Base-by-base conservation (phyloP, 92 coral and sea anemone species). In the Plumapathes pennacea region DNA sequence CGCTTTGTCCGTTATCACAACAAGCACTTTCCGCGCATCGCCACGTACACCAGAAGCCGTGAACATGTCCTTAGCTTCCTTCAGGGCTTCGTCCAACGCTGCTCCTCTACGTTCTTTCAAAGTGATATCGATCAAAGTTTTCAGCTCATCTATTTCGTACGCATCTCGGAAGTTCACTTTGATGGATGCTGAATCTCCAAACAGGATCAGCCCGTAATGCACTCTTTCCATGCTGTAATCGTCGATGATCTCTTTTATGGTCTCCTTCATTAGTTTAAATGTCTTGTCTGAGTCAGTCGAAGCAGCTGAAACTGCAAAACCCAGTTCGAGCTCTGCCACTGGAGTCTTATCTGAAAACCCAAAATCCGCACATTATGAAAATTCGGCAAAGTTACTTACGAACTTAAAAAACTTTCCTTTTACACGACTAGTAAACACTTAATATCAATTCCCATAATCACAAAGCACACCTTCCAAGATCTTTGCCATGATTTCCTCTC, bases 261-360 rank as follows among this genome's bases (percentile, higher is more conserved):
- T 81, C 38, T 81, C 54, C 33, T 80, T 85, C 71, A 80, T 82
- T 48, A 68, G 63, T 40, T 77, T 59, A 49, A 85, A 80, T 30
- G 64, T 59, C 25, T 13, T 30, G 3, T 28, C 47, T 6, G 92
- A 78, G 14, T 67, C 60, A 7, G 43, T n/a, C 12, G 71, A 72
- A 18, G 84, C 60, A 21, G 94, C 88, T 54, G 77, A 69, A 38
- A 85, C 57, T n/a, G 84, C 94, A 56, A 85, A 85, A 4, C 64
- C 94, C 2, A 85, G 56, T 34, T 85, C 94, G 38, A 69, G 23
- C 48, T 30, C 49, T n/a, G 77, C 57, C 25, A 69, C 58, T 6
- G 57, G 38, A 32, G 60, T 52, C 43, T 78, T 78, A 40, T 71
- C 80, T 75, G 33, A 25, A n/a, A 71, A 38, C 19, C 22, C 30